phyloP scores from a whole-genome alignment of 2,797 vertebrate genomes.

The Macroramphosus scolopax region DNA sequence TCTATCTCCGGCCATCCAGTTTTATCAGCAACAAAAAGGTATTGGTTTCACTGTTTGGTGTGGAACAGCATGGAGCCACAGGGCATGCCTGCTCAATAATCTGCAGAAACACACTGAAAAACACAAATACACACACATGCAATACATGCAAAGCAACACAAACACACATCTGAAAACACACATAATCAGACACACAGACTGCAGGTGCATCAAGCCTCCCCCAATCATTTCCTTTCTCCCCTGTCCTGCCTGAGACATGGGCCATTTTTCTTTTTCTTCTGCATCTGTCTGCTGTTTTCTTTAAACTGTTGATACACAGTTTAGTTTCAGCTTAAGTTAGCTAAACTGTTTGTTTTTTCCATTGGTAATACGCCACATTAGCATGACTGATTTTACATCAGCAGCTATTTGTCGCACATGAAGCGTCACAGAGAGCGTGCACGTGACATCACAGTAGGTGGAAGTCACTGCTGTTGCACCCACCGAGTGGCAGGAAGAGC shows the following conservation, averaged over 20 bases:
- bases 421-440: too few relatives aligned
- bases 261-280: constrained; percentile 28
- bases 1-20: constrained; percentile 66
- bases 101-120: constrained; percentile 40
- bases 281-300: constrained; percentile 49
- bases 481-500: too few relatives aligned
- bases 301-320: constrained; percentile 15
- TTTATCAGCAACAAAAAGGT: constrained; percentile 71
- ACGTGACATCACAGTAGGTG: too few relatives aligned
- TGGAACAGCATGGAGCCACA: constrained; percentile 62
- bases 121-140: constrained; percentile 10
- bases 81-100: constrained; percentile 68
- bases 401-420: too few relatives aligned
- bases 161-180: constrained; percentile 3
- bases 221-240: too few relatives aligned
- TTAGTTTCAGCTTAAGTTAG: too few relatives aligned
- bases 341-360: too few relatives aligned
- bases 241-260: constrained; percentile 32
- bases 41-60: constrained; percentile 71
- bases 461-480: too few relatives aligned
- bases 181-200: neutral
- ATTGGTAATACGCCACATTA: too few relatives aligned
- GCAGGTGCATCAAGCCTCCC: neutral
- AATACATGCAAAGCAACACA: constrained; percentile 28
- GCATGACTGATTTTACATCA: too few relatives aligned